phyloP scores from a whole-genome alignment of 2,113 vertebrate genomes.

The Channa maculata region DNA sequence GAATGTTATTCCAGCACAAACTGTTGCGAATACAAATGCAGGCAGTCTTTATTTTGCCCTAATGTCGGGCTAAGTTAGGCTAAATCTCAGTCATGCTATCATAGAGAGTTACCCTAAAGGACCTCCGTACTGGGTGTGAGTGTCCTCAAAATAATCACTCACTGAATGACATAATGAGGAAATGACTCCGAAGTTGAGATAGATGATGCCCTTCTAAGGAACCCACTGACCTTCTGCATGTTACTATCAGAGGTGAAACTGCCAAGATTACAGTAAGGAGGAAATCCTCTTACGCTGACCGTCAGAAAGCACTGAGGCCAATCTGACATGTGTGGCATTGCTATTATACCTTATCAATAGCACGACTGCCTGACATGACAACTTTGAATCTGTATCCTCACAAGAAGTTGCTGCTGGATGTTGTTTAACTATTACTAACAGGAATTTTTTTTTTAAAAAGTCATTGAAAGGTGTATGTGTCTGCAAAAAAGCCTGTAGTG shows the following conservation, averaged over 20 bases:
- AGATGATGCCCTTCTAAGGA: neutral
- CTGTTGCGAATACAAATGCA: conserved; percentile 48
- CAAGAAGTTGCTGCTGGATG: conserved; percentile 20
- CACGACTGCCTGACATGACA: conserved; percentile 48
- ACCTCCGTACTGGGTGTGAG: neutral
- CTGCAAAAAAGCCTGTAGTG: neutral
- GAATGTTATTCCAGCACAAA: conserved; percentile 47
- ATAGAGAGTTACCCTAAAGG: conserved; percentile 27
- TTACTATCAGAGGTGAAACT: neutral
- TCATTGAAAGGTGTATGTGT: neutral
- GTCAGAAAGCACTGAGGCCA: conserved; percentile 28
- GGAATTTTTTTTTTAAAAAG: neutral
- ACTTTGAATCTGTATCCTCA: conserved; percentile 29
- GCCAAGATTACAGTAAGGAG: conserved; percentile 9
- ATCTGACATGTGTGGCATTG: neutral
- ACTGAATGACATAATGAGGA: neutral
- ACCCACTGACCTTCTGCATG: conserved; percentile 2
- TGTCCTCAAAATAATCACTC: neutral
- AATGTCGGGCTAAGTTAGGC: conserved; percentile 3
- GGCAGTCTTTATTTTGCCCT: conserved; percentile 24
- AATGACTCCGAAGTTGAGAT: conserved; percentile 9
- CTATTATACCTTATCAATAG: conserved; percentile 2
- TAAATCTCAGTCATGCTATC: conserved; percentile 26
- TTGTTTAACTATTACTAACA: conserved; percentile 27
- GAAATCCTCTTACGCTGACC: conserved; percentile 4